Evolutionary conservation across 2,888 invertebrate species (phyloP).

Genomic region (Mesorhabditis sp.): DNA sequence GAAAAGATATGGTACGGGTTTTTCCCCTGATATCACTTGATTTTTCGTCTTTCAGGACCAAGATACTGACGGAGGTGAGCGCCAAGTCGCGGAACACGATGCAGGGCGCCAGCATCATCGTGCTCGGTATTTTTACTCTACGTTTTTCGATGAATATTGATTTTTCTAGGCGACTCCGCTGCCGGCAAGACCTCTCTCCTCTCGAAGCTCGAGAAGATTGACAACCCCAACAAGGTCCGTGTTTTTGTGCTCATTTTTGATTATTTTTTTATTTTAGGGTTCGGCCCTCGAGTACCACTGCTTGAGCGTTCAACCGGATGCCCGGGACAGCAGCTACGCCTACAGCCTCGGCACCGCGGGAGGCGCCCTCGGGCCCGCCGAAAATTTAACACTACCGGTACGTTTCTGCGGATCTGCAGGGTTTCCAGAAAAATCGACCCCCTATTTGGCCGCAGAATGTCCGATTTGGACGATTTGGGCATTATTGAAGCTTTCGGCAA

Average conservation of each 20-base stretch:
- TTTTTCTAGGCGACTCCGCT: conserved; percentile 36
- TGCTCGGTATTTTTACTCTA: conserved; percentile 33
- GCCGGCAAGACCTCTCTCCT: conserved; percentile 51
- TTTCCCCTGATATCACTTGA: conserved; percentile 7
- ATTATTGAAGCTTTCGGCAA: neutral
- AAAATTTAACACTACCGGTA: conserved; percentile 32
- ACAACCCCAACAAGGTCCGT: conserved; percentile 19
- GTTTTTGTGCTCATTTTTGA: neutral
- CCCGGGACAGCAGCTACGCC: conserved; percentile 49
- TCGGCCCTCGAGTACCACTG: conserved; percentile 54
- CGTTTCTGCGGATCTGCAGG: neutral
- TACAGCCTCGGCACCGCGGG: conserved; percentile 52
- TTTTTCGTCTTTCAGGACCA: conserved; percentile 31
- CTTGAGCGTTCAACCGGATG: conserved; percentile 48
- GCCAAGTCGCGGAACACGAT: conserved; percentile 37
- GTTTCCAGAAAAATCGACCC: too few species aligned
- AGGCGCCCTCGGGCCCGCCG: conserved; percentile 44
- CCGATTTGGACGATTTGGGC: neutral
- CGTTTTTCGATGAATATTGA: neutral
- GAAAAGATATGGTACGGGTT: conserved; percentile 31
- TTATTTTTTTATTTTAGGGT: conserved; percentile 7
- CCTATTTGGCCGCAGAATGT: neutral
- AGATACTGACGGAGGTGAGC: conserved; percentile 43
- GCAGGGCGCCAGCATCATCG: conserved; percentile 43
- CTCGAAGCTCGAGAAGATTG: conserved; percentile 36